Conservation (phyloP, 1,140 invertebrate genomes). For the Branchinecta lindahli region DNA sequence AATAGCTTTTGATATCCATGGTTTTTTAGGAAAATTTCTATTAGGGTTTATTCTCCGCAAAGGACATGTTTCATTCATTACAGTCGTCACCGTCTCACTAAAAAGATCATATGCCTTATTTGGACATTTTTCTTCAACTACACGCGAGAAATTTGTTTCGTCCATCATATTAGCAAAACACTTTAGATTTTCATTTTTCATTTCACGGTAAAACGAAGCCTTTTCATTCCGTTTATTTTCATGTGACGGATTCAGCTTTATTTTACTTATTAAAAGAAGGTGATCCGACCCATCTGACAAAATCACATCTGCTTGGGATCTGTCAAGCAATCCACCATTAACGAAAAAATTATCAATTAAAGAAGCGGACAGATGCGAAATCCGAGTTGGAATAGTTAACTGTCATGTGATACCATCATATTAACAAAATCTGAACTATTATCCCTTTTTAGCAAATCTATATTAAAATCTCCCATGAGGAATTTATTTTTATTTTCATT, state of each 20-base stretch:
- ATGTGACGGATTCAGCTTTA: not conserved
- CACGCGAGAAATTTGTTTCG: not conserved
- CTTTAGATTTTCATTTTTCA: not conserved
- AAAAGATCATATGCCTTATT: not conserved
- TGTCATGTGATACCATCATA: not conserved
- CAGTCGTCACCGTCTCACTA: no score
- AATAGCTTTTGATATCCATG: no score
- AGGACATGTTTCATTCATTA: no score
- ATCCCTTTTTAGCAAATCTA: not conserved
- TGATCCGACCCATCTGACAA: not conserved
- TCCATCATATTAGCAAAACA: not conserved
- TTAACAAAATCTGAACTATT: not conserved
- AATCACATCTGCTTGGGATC: conserved; percentile 8
- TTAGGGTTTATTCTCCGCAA: no score
- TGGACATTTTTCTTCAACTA: not conserved
- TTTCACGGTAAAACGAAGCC: not conserved
- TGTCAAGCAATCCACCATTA: not conserved
- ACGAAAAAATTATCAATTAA: conserved; percentile 3
- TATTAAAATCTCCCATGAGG: not conserved
- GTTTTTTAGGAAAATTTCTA: no score
- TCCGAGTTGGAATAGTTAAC: no score
- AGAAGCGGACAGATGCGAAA: no score
- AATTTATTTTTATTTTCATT: not conserved
- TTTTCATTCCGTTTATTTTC: not conserved
- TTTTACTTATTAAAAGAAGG: not conserved